phyloP scores from a whole-genome alignment of 2,888 invertebrate genomes.

The Tipula confusa region DNA sequence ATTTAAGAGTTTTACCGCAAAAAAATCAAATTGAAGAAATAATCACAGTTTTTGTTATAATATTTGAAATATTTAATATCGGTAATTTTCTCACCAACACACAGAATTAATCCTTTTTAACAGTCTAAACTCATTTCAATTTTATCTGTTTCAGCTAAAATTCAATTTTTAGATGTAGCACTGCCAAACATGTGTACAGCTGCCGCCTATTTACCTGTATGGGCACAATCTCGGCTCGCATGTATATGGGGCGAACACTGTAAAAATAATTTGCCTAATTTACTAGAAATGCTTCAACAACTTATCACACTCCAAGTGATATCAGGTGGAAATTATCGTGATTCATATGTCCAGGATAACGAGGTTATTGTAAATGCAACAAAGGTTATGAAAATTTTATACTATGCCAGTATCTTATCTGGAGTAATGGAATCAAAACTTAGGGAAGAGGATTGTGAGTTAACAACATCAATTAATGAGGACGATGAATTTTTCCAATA shows the following conservation, averaged over 20 bases:
- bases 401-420: slow-evolving; percentile 82
- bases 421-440: slow-evolving; percentile 69
- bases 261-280: slow-evolving; percentile 59
- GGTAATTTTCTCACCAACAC: slow-evolving; percentile 49
- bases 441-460: slow-evolving; percentile 51
- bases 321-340: slow-evolving; percentile 65
- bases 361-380: slow-evolving; percentile 78
- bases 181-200: slow-evolving; percentile 75
- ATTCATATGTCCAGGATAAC: slow-evolving; percentile 79
- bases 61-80: slow-evolving; percentile 71
- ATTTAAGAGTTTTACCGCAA: slow-evolving; percentile 36
- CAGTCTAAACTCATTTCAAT: neutral
- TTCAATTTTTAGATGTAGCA: slow-evolving; percentile 78
- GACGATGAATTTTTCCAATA: slow-evolving; percentile 47
- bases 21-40: slow-evolving; percentile 42
- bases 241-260: slow-evolving; percentile 72
- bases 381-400: slow-evolving; percentile 82
- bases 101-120: neutral
- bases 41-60: slow-evolving; percentile 60
- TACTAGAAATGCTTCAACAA: slow-evolving; percentile 78
- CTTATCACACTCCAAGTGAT: slow-evolving; percentile 81
- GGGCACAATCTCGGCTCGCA: slow-evolving; percentile 74
- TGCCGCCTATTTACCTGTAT: slow-evolving; percentile 64
- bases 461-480: slow-evolving; percentile 48
- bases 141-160: slow-evolving; percentile 54